Base-by-base conservation (phyloP, 2,113 vertebrate genomes). In the Ceyx margarethae region DNA sequence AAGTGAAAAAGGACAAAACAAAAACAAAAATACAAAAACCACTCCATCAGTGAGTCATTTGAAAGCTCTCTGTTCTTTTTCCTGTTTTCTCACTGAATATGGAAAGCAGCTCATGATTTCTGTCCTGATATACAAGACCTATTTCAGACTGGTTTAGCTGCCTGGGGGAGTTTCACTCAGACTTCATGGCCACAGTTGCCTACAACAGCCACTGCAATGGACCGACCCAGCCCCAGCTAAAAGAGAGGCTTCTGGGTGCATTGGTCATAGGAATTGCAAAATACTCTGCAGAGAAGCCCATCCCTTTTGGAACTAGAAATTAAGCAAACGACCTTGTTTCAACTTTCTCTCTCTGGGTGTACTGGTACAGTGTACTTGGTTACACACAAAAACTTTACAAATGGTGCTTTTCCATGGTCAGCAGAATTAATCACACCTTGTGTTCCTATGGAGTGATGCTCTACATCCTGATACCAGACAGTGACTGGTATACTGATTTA, bases 51-150 rank as follows among this genome's bases (percentile, higher is more conserved):
- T 85, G 87, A 95, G 68, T 95, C 81, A 93, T 51, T 74, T 1
- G 0, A 89, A 85, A 91, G 64, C 90, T 85, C 78, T 93, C 71
- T 87, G 66, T 75, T 94, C 75, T 96, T 96, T 92, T 96, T 92
- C 89, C 89, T 96, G 92, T 91, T 96, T 96, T 93, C 76, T 96
- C 75, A 60, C 79, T 87, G 72, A 91, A 93, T 81, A 87, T 91
- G 91, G 87, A 95, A 89, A 89, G 85, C 5, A 2, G 71, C 48
- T 93, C 40, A 60, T 48, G 60, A 92, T 74, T 94, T 85, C 67
- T 82, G 43, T 66, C 78, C 66, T 81, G 89, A 93, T 94, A 89
- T 28, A 46, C 61, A 89, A 89, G 87, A 75, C 35, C 71, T 76
- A 35, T 73, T 25, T 37, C 21, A 71, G 91, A 43, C 66, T 75